phyloP scores from a whole-genome alignment of 1,140 invertebrate genomes.

The Nebria ingens region DNA sequence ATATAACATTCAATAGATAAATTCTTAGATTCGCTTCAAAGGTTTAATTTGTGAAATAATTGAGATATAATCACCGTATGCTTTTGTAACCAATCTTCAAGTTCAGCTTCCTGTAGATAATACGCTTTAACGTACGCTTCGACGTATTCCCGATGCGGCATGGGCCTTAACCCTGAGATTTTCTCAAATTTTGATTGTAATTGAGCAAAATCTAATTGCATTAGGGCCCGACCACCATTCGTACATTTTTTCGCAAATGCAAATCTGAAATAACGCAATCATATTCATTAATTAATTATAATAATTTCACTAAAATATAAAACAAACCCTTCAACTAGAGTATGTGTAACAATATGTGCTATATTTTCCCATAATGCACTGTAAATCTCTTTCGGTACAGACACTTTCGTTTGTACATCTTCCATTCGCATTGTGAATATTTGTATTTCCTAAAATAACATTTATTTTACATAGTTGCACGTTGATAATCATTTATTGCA shows the following conservation, averaged over 20 bases:
- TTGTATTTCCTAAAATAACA: conserved; percentile 65
- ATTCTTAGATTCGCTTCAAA: not conserved
- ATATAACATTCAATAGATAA: conserved; percentile 1
- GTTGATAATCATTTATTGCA: too few relatives aligned
- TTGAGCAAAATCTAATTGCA: conserved; percentile 97
- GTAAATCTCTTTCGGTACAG: conserved; percentile 58
- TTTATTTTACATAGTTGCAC: too few relatives aligned
- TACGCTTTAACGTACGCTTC: conserved; percentile 94
- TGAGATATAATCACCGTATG: conserved; percentile 49
- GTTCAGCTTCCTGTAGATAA: conserved; percentile 77
- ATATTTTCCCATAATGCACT: conserved; percentile 78
- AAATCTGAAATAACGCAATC: conserved; percentile 48
- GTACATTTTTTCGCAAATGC: conserved; percentile 88
- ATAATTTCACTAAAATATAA: not conserved
- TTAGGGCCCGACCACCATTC: conserved; percentile 88
- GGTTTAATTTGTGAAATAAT: not conserved
- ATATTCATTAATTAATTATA: not conserved
- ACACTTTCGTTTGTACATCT: conserved; percentile 53
- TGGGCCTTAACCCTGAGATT: conserved; percentile 67
- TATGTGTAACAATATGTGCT: conserved; percentile 69
- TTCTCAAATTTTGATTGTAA: conserved; percentile 84
- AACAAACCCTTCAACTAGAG: conserved; percentile 82
- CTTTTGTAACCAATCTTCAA: conserved; percentile 82
- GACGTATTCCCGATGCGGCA: conserved; percentile 83
- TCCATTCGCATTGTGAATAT: conserved; percentile 65